A percentile compares a stretch with the other conserved stretches of the same genome.
These are phyloP conservation scores for Buceros bicornis DNA, from an alignment of 2,797 vertebrate species.

Conservation along the genomic window DNA sequence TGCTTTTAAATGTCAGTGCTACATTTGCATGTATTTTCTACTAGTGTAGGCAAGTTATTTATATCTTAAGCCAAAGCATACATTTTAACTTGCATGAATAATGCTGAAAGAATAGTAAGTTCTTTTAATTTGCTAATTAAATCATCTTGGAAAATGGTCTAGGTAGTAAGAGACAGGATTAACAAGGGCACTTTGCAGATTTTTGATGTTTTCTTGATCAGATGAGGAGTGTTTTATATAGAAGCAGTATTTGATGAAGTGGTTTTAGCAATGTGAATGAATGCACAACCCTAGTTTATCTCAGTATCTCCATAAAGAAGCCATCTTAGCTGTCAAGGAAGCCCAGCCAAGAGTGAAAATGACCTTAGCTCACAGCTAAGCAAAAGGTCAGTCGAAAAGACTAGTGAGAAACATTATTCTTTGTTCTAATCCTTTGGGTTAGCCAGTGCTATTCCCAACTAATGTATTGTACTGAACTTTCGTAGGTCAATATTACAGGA, in stretches of 20 bases:
- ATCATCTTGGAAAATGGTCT: conserved; percentile 74
- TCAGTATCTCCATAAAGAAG: conserved; percentile 74
- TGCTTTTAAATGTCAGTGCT: not conserved
- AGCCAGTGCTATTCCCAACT: not conserved
- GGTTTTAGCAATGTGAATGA: conserved; percentile 66
- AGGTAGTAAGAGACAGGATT: conserved; percentile 75
- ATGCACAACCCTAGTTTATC: conserved; percentile 71
- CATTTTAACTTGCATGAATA: conserved; percentile 66
- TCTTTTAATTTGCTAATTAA: conserved; percentile 80
- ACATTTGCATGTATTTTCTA: conserved; percentile 1
- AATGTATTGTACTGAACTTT: not conserved
- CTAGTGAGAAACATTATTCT: conserved; percentile 40
- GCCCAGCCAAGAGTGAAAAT: conserved; percentile 81
- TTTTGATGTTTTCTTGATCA: conserved; percentile 80
- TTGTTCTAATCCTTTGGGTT: conserved; percentile 5
- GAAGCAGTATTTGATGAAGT: conserved; percentile 74
- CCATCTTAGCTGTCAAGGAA: conserved; percentile 73
- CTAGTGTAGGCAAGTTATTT: conserved; percentile 57
- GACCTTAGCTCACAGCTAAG: conserved; percentile 79
- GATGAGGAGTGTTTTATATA: conserved; percentile 73
- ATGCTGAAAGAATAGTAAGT: conserved; percentile 49
- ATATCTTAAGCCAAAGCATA: conserved; percentile 53
- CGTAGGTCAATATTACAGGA: not conserved
- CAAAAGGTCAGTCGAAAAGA: conserved; percentile 77
- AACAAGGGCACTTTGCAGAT: conserved; percentile 70